A percentile compares a stretch with the other conserved stretches of the same genome.
Evolutionary conservation across 2,888 invertebrate genomes (phyloP).

Genomic region (Nephrotoma appendiculata): DNA sequence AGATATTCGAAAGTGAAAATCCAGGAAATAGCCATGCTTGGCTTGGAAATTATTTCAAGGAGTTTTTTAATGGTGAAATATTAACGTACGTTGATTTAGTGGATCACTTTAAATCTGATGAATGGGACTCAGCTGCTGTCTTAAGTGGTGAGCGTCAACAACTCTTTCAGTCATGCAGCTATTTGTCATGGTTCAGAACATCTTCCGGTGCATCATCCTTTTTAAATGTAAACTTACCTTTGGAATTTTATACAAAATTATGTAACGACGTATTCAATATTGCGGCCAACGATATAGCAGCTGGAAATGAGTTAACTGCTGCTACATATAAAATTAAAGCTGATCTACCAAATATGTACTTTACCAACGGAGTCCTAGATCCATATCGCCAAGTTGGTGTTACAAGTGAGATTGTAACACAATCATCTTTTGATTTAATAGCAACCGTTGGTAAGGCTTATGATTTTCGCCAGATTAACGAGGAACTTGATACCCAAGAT

Average conservation of each 20-base stretch:
- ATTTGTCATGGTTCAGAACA: not conserved
- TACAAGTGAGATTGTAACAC: not conserved
- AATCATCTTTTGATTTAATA: not conserved
- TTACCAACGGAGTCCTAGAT: not conserved
- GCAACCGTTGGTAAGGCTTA: not conserved
- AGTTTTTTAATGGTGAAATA: not conserved
- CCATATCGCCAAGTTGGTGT: not conserved
- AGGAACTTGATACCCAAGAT: not conserved
- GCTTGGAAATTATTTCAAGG: not conserved
- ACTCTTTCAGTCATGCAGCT: not conserved
- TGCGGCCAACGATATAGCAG: not conserved
- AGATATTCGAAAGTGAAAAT: not conserved
- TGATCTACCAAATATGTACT: not conserved
- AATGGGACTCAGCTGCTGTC: not conserved
- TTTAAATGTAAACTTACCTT: not conserved
- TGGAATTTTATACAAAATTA: not conserved
- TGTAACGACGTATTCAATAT: not conserved
- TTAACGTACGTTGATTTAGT: not conserved
- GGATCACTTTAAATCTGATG: not conserved
- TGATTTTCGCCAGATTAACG: not conserved
- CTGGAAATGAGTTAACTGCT: not conserved
- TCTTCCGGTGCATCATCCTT: not conserved
- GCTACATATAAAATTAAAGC: not conserved
- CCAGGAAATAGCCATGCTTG: not conserved
- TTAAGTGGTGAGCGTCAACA: not conserved